Conservation (phyloP, 2,888 invertebrate species). For the Coecobrya sp. region DNA sequence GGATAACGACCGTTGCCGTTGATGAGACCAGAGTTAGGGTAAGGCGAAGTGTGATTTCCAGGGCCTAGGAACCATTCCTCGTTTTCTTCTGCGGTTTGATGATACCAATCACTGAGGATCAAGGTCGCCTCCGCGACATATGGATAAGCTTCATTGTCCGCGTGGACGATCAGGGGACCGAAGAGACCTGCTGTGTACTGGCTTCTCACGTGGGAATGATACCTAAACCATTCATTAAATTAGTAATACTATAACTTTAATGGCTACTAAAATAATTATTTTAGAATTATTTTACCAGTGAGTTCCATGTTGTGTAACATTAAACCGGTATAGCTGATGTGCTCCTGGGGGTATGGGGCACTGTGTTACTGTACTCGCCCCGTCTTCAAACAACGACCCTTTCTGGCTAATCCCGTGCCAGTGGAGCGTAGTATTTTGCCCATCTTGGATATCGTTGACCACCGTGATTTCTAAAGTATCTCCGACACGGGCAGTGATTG, state of each 20-base stretch:
- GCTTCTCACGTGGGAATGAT: slow-evolving; percentile 81
- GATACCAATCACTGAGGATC: slow-evolving; percentile 82
- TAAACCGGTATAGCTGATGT: slow-evolving; percentile 72
- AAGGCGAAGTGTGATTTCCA: slow-evolving; percentile 63
- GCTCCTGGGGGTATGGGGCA: slow-evolving; percentile 78
- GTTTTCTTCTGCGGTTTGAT: slow-evolving; percentile 78
- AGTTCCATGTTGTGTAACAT: slow-evolving; percentile 75
- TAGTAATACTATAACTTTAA: too few relatives aligned
- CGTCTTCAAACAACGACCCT: slow-evolving; percentile 79
- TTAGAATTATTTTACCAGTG: too few relatives aligned
- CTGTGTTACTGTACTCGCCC: slow-evolving; percentile 76
- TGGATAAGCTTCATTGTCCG: slow-evolving; percentile 10
- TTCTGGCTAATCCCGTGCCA: slow-evolving; percentile 83
- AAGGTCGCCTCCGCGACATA: slow-evolving; percentile 80
- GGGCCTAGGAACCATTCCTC: slow-evolving; percentile 73
- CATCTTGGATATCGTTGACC: slow-evolving; percentile 82
- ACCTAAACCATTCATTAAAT: slow-evolving; percentile 76
- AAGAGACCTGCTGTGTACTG: slow-evolving; percentile 83
- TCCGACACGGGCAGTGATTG: slow-evolving; percentile 68
- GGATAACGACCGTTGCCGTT: slow-evolving; percentile 83
- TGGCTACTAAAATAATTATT: too few relatives aligned
- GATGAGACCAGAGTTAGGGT: slow-evolving; percentile 77
- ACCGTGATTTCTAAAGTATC: slow-evolving; percentile 75
- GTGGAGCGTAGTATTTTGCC: slow-evolving; percentile 81
- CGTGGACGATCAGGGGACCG: slow-evolving; percentile 79